Evolutionary conservation across 2,113 vertebrate species (phyloP), one percentile per base, ranked within the genome.

Genomic region (Prolemur simus): DNA sequence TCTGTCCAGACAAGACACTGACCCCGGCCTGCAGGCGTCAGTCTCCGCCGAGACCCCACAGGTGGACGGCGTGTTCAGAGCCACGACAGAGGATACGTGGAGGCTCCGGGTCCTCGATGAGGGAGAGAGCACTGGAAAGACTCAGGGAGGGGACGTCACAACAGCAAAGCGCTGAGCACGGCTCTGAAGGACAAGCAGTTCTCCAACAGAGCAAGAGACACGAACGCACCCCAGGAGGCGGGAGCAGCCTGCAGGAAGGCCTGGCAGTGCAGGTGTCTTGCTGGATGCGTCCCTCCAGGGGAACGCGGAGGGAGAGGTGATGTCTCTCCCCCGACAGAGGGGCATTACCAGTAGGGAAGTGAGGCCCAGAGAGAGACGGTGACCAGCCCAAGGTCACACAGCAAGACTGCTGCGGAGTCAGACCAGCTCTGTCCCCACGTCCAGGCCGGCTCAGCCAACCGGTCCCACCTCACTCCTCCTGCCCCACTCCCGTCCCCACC

Each of bases 401-500:
- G 69, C 18, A 42, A 56, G 14, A 18, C 27, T 11, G 6, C 2
- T 0, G 7, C 76, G 17, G 37, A 42, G 20, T 34, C 81, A 52
- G 56, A 8, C 25, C 29, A 25, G 69, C 49, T 78, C 20, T 4
- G 76, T 27, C 45, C 49, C 21, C 18, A 68, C 0, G 6, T 4
- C 63, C 11, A 8, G 12, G 49, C 27, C 6, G 1, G 1, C 47
- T 60, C 54, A 2, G 17, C 85, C 7, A 0, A 29, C 34, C n/a
- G 34, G 6, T 0, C 27, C 54, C 18, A 21, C 10, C 15, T 52
- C 27, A 0, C 76, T 39, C 69, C 54, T 78, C 32, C 20, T 69
- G 73, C 89, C 94, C 84, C 63, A 25, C 15, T 66, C 63, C 58
- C 52, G 10, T 2, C 54, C 69, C 45, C n/a, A 27, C 42, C 45